A percentile compares a stretch with the other conserved stretches of the same genome.
phyloP scores from a whole-genome alignment of 2,113 vertebrate species.

The Mohoua ochrocephala region DNA sequence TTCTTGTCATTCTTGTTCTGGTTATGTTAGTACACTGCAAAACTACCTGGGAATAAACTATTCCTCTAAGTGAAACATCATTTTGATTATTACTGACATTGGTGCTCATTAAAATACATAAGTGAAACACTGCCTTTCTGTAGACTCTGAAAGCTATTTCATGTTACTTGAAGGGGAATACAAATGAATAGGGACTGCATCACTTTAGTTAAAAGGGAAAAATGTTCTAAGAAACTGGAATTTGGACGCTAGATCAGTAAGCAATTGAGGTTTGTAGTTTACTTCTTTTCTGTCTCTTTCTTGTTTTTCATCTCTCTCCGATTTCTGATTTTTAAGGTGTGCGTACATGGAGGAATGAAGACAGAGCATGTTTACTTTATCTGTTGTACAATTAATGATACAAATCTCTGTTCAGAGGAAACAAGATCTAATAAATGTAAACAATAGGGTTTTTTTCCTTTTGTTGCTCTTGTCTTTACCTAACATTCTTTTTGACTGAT shows the following conservation, averaged over 20 bases:
- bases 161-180: constrained; percentile 79
- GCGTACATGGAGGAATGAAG: not conserved
- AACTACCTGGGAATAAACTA: constrained; percentile 69
- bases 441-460: not conserved
- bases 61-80: constrained; percentile 72
- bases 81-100: constrained; percentile 81
- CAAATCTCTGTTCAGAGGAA: not conserved
- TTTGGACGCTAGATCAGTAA: constrained; percentile 41
- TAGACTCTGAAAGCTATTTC: constrained; percentile 84
- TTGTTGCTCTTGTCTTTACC: not conserved
- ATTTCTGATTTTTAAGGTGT: constrained; percentile 16
- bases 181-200: constrained; percentile 78
- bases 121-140: constrained; percentile 79
- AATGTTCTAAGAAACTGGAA: constrained; percentile 40
- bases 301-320: constrained; percentile 10
- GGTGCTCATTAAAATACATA: constrained; percentile 87
- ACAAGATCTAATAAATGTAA: constrained; percentile 15
- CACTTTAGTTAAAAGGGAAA: constrained; percentile 64
- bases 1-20: constrained; percentile 25
- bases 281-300: constrained; percentile 5
- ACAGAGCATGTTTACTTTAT: not conserved
- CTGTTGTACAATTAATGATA: not conserved
- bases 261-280: not conserved
- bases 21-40: constrained; percentile 27
- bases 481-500: not conserved